These are phyloP conservation scores for Gavialis gangeticus DNA, from an alignment of 2,113 vertebrate genomes.

Conservation along the genomic window DNA sequence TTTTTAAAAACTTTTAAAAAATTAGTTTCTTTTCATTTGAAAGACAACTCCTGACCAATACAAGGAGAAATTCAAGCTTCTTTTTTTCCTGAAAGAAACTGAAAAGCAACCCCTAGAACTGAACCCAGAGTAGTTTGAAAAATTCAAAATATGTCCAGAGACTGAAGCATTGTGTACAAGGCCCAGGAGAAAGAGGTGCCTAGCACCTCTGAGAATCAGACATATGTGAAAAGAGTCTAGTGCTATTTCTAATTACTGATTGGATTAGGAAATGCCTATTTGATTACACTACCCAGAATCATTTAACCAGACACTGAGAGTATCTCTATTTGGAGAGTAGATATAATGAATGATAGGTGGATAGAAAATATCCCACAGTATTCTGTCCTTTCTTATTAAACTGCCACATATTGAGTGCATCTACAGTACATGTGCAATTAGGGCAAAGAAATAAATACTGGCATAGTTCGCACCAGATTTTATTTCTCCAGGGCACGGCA, in stretches of 20 bases:
- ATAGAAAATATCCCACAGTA: not conserved
- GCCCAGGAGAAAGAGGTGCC: not conserved
- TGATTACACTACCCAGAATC: not conserved
- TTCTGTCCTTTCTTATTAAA: not conserved
- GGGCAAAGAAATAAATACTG: too few species aligned
- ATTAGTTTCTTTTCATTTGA: not conserved
- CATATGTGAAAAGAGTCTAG: not conserved
- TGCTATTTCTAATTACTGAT: not conserved
- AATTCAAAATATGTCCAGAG: not conserved
- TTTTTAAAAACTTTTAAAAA: not conserved
- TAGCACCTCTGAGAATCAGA: not conserved
- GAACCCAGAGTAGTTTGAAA: not conserved
- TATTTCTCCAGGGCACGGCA: too few species aligned
- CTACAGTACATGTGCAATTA: too few species aligned
- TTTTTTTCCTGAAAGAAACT: not conserved
- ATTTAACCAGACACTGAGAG: not conserved
- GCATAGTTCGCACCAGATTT: too few species aligned
- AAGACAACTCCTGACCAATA: accelerated
- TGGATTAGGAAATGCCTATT: not conserved
- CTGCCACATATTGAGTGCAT: not conserved
- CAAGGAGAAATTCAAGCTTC: not conserved
- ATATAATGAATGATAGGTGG: not conserved
- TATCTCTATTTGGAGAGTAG: not conserved
- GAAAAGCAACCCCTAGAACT: not conserved
- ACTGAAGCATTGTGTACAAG: too few species aligned